Conservation (phyloP, 2,797 vertebrate species). For the Sebastes reedi region DNA sequence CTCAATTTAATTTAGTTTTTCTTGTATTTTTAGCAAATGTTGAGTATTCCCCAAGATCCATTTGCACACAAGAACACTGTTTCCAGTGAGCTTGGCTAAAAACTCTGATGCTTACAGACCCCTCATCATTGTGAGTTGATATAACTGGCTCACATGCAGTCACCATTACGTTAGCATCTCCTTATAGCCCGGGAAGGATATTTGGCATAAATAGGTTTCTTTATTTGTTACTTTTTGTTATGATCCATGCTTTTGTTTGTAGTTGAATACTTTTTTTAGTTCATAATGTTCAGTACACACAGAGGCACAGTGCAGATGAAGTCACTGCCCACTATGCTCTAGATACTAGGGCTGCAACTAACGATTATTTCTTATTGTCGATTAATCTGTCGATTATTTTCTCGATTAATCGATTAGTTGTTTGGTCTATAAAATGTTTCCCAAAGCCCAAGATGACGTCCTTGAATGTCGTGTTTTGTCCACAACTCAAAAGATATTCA, state of each 20-base stretch:
- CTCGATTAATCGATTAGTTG: too few relatives aligned
- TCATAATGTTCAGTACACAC: too few relatives aligned
- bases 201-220: background rate
- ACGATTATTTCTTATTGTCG: too few relatives aligned
- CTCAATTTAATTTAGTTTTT: background rate
- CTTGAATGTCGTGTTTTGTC: too few relatives aligned
- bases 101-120: background rate
- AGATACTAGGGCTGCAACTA: too few relatives aligned
- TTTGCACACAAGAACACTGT: background rate
- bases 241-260: background rate
- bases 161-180: background rate
- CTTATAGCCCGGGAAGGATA: background rate
- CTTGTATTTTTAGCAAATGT: background rate
- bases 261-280: too few relatives aligned
- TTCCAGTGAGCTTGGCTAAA: background rate
- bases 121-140: background rate
- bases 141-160: background rate
- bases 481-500: too few relatives aligned
- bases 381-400: too few relatives aligned
- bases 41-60: background rate
- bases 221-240: background rate
- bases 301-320: too few relatives aligned
- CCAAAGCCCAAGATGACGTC: too few relatives aligned
- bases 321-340: too few relatives aligned
- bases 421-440: too few relatives aligned